phyloP scores from a whole-genome alignment of 1,140 invertebrate species.

The Teleopsis dalmanni region DNA sequence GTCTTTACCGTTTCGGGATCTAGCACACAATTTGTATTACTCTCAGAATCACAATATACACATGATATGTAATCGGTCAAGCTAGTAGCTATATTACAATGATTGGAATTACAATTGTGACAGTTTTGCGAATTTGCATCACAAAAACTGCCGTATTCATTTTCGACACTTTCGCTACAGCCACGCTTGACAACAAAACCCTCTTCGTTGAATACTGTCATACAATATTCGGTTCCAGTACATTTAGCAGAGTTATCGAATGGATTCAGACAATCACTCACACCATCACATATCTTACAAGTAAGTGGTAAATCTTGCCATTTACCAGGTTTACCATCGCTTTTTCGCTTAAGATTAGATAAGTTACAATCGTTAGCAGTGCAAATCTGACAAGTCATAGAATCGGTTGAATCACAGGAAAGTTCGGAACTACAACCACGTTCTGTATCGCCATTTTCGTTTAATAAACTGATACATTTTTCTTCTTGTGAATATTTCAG shows the following conservation, averaged over 20 bases:
- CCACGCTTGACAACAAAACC: conserved; percentile 23
- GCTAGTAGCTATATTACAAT: conserved; percentile 23
- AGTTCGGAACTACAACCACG: conserved; percentile 28
- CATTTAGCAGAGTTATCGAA: conserved; percentile 8
- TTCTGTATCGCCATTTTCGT: conserved; percentile 22
- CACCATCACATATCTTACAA: conserved; percentile 22
- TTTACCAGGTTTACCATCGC: conserved; percentile 25
- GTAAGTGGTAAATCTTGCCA: conserved; percentile 32
- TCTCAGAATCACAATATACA: conserved; percentile 26
- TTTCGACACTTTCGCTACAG: conserved; percentile 28
- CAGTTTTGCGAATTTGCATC: conserved; percentile 24
- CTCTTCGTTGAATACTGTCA: conserved; percentile 26
- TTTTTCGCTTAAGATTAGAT: conserved; percentile 22
- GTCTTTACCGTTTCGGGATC: conserved; percentile 15
- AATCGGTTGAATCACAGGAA: conserved; percentile 13
- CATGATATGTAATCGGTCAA: conserved; percentile 21
- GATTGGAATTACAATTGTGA: conserved; percentile 36
- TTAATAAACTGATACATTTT: conserved; percentile 20
- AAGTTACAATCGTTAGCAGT: conserved; percentile 23
- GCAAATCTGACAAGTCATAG: conserved; percentile 20
- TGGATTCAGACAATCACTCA: conserved; percentile 13
- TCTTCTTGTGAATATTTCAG: conserved; percentile 18
- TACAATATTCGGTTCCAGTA: conserved; percentile 26
- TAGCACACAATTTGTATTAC: conserved; percentile 17
- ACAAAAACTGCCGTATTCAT: conserved; percentile 21